Evolutionary conservation across 2,113 vertebrate genomes (phyloP).

Genomic region (Pangasianodon gigas): DNA sequence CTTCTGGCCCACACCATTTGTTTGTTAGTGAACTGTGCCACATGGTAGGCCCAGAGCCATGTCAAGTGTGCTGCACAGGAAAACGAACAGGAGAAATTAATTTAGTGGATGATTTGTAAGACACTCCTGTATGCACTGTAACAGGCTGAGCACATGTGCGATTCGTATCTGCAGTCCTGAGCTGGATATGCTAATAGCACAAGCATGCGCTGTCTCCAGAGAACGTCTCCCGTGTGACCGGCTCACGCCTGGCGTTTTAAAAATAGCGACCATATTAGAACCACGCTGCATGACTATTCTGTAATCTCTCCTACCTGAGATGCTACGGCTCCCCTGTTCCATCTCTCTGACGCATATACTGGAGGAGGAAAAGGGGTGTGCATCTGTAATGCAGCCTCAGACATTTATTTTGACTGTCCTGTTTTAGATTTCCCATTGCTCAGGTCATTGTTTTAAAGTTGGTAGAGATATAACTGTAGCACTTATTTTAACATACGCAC

Average conservation of each 20-base stretch:
- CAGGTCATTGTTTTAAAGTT: neutral
- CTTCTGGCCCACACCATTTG: constrained; percentile 36
- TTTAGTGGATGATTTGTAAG: neutral
- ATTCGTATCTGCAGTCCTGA: constrained; percentile 35
- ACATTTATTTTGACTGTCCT: neutral
- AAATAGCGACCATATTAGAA: constrained; percentile 73
- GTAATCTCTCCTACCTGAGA: constrained; percentile 64
- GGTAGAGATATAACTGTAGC: neutral
- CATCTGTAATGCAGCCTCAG: neutral
- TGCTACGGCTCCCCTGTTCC: constrained; percentile 51
- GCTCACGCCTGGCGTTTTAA: constrained; percentile 72
- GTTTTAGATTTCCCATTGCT: neutral
- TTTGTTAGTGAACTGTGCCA: constrained; percentile 32
- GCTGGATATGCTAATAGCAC: constrained; percentile 69
- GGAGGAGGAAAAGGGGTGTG: neutral
- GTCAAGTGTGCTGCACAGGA: neutral
- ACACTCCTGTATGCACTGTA: constrained; percentile 1
- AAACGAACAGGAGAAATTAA: neutral
- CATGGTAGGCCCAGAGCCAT: constrained; percentile 1
- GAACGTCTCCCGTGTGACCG: constrained; percentile 65
- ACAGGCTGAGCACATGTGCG: neutral
- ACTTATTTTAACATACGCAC: neutral
- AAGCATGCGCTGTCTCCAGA: constrained; percentile 63
- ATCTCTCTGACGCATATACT: constrained; percentile 12
- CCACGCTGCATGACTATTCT: constrained; percentile 58